Conservation (phyloP, 1,140 invertebrate genomes). For the Proales similis region DNA sequence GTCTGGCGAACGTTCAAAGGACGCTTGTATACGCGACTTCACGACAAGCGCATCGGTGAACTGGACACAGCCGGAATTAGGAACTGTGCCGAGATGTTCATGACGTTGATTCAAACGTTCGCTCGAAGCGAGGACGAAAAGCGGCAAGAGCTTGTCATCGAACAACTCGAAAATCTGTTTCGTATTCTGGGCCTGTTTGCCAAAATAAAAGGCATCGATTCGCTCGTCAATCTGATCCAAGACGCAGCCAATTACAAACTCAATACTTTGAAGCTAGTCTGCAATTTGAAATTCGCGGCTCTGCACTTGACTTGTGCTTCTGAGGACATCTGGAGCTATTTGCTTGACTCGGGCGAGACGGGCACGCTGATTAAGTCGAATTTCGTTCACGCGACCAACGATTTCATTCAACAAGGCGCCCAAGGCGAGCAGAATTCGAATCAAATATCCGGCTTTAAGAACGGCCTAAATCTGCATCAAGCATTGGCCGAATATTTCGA, state of each 20-base stretch:
- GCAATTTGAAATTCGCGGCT: slow-evolving; percentile 24
- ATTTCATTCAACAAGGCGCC: neutral
- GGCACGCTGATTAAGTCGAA: slow-evolving; percentile 6
- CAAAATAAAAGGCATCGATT: slow-evolving; percentile 23
- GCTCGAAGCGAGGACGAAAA: neutral
- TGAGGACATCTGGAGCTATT: no score
- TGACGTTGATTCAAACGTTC: slow-evolving; percentile 30
- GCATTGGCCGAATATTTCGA: slow-evolving; percentile 6
- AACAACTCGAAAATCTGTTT: slow-evolving; percentile 34
- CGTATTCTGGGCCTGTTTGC: slow-evolving; percentile 18
- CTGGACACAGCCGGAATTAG: slow-evolving; percentile 9
- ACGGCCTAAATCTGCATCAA: slow-evolving; percentile 1
- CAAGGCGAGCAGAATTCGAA: neutral
- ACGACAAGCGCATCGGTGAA: slow-evolving; percentile 34
- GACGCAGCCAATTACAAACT: slow-evolving; percentile 5
- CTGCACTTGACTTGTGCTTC: no score
- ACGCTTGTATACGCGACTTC: slow-evolving; percentile 23
- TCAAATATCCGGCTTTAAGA: slow-evolving; percentile 31
- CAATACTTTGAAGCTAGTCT: slow-evolving; percentile 6
- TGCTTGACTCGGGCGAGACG: slow-evolving; percentile 12
- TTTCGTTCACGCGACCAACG: neutral
- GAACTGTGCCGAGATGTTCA: slow-evolving; percentile 17
- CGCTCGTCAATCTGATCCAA: neutral
- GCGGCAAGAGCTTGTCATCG: neutral
- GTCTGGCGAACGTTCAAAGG: slow-evolving; percentile 37